Evolutionary conservation across 2,797 vertebrate genomes (phyloP).

Genomic region (Halcyon badia): DNA sequence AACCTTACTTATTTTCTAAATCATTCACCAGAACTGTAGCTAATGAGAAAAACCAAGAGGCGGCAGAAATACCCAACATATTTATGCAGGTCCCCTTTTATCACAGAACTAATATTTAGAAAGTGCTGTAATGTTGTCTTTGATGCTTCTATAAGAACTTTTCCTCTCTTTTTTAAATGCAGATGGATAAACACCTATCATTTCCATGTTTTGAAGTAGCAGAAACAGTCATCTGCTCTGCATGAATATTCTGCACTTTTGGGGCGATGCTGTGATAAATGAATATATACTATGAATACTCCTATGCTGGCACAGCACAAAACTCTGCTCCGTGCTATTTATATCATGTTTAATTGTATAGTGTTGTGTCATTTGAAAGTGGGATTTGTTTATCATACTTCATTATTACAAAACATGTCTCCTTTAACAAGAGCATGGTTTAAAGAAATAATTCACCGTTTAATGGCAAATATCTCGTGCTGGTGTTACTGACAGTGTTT

Average conservation of each 20-base stretch:
- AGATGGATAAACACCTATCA: neutral
- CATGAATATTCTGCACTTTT: neutral
- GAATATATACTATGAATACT: neutral
- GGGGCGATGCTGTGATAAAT: neutral
- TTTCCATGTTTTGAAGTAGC: neutral
- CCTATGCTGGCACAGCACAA: neutral
- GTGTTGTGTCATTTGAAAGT: neutral
- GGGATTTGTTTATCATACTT: constrained; percentile 8
- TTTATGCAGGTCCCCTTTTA: neutral
- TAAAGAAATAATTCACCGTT: neutral
- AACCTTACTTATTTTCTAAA: neutral
- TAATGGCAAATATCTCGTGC: neutral
- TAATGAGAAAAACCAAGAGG: neutral
- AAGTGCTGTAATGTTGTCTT: neutral
- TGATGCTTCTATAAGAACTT: neutral
- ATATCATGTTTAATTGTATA: neutral
- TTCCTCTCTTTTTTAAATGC: neutral
- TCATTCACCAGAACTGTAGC: neutral
- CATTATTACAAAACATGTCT: constrained; percentile 1
- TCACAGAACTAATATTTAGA: neutral
- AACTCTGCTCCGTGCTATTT: neutral
- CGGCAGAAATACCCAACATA: neutral
- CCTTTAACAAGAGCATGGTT: neutral
- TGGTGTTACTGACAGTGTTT: constrained; percentile 30
- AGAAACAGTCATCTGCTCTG: neutral